Conservation (phyloP, 2,113 vertebrate species). For the Cynocephalus volans region DNA sequence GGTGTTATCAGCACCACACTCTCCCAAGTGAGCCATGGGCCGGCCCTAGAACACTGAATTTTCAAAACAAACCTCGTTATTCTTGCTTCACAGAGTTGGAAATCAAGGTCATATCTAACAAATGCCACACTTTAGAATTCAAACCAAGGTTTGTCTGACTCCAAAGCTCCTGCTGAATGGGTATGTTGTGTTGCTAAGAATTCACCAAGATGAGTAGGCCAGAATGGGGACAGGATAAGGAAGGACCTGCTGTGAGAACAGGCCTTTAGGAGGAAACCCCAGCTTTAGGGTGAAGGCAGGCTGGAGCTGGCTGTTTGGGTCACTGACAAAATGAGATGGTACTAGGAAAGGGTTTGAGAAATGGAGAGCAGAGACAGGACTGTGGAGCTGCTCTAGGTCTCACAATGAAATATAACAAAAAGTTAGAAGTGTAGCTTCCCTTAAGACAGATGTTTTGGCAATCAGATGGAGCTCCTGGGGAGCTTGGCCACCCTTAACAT, state of each 20-base stretch:
- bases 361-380: background rate
- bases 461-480: background rate
- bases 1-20: too few relatives aligned
- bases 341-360: background rate
- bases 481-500: background rate
- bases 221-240: background rate
- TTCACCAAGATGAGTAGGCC: background rate
- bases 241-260: background rate
- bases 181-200: background rate
- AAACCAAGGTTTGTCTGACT: background rate
- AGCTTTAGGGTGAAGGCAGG: background rate
- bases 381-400: background rate
- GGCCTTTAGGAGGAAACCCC: background rate
- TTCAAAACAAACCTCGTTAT: slow-evolving; percentile 21
- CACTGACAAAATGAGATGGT: background rate
- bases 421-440: background rate
- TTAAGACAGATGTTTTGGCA: slow-evolving; percentile 31
- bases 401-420: background rate
- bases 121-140: background rate
- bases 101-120: background rate
- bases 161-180: background rate
- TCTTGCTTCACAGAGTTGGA: background rate
- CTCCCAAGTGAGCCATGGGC: too few relatives aligned
- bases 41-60: background rate
- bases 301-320: background rate